Base-by-base conservation (phyloP, 92 coral and sea anemone species). In the Desmophyllum pertusum region DNA sequence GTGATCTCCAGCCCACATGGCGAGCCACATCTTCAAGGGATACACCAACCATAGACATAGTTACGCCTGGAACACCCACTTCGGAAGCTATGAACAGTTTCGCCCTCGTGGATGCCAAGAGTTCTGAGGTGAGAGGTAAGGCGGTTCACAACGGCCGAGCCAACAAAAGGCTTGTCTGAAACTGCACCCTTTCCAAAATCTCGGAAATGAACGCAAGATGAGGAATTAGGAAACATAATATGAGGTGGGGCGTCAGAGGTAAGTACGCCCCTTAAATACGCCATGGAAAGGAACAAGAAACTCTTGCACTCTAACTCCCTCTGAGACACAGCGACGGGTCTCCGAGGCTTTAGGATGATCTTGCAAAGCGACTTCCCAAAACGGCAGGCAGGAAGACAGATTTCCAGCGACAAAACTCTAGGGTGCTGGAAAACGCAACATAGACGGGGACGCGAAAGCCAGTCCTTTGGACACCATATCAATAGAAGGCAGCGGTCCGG, bases 81-180 rank as follows among this genome's bases (percentile, higher is more conserved):
- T 19, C 83, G 73, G 19, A 87, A 81, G 42, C 90, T 81, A n/a
- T 87, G 83, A 43, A 76, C 38, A 14, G 90, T 81, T 64, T 87
- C 87, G 9, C 83, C 90, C 1, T 82, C 78, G 52, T 84, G 42
- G 77, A 89, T 72, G 23, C 64, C 36, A 21, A 61, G 62, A 23
- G 78, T 23, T 43, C n/a, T 37, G 7, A 89, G 75, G 63, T 84
- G 30, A 4, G 10, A 43, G 23, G 5, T 14, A 48, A 88, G 83
- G 46, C 88, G 82, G 39, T 83, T 71, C 18, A 73, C 76, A 0
- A 71, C 64, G 14, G 91, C 85, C n/a, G 88, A 84, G 6, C 88
- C 85, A 3, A 77, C 29, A 57, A 88, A 88, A 69, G 88, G 88
- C 10, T 37, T 6, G 85, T 48, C 39, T 15, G 75, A 37, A 51